Evolutionary conservation across 2,797 vertebrate species (phyloP).

Genomic region (Tapirus indicus): DNA sequence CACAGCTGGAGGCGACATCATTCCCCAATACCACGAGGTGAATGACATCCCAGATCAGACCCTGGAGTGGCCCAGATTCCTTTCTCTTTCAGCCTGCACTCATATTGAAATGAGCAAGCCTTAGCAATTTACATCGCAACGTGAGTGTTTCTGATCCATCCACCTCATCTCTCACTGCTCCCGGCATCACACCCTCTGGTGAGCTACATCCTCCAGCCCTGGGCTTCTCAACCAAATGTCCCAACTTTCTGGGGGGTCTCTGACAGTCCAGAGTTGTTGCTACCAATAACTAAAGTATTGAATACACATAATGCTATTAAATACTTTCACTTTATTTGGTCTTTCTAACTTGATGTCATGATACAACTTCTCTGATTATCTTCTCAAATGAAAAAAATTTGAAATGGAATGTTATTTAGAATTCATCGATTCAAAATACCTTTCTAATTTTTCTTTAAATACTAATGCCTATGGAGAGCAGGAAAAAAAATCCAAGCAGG

Average conservation of each 20-base stretch:
- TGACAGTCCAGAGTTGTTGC: background rate
- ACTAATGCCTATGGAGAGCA: background rate
- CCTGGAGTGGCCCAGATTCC: background rate
- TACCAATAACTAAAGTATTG: background rate
- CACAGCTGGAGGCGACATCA: background rate
- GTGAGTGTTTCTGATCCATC: background rate
- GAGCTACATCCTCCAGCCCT: background rate
- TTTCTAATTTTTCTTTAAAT: constrained; percentile 19
- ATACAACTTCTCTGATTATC: background rate
- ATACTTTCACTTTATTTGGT: background rate
- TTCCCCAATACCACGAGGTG: background rate
- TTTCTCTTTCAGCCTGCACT: background rate
- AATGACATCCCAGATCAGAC: background rate
- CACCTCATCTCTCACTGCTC: background rate
- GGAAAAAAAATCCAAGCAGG: background rate
- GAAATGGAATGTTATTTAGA: constrained; percentile 25
- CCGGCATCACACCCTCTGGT: fast-evolving
- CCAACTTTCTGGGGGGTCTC: background rate
- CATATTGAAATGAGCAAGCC: background rate
- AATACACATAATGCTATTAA: background rate
- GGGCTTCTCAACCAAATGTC: background rate
- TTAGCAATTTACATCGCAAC: background rate
- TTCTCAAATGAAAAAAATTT: constrained; percentile 52
- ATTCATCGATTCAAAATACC: constrained; percentile 53
- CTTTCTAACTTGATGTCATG: constrained; percentile 48